Evolutionary conservation across 2,113 vertebrate species (phyloP), one percentile per base, ranked within the genome.

Genomic region (Anas platyrhynchos): DNA sequence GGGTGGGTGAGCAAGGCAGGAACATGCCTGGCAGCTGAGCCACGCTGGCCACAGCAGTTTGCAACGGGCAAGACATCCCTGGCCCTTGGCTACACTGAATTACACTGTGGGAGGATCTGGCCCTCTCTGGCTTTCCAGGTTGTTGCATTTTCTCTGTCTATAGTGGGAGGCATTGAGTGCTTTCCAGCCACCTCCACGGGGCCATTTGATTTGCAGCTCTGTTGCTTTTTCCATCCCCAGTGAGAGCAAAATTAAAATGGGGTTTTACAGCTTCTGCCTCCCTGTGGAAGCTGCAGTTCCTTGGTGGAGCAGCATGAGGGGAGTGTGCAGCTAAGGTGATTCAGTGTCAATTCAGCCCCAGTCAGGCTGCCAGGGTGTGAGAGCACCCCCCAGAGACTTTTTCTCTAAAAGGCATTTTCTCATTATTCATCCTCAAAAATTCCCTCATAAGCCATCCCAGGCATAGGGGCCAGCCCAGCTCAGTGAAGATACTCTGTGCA

Each of bases 61-160:
- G 62, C 31, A 11, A 12, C 0, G 13, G 59, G 81, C 46, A 5
- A 41, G 80, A 69, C 68, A 65, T 20, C 50, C 69, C 43, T 25
- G 55, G 6, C 27, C 43, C 32, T 25, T 2, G 23, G 4, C 36
- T 55, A 73, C 1, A 0, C 59, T 2, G 15, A 1, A 3, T 8
- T 59, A 61, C 27, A 0, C 65, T 1, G 26, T 4, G 3, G 50
- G 9, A 56, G 21, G 50, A 26, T 22, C 55, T 7, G 0, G 7
- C 23, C 54, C 41, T 25, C 36, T 16, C 38, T 2, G 0, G 1
- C 22, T 77, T 21, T 27, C 69, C 43, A 1, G 71, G 65, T 65
- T 65, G 32, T 15, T 16, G 9, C 22, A 0, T 12, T 34, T 34
- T 29, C 50, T 25, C 17, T 2, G 77, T 32, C 38, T 29, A 16